phyloP scores from a whole-genome alignment of 2,888 invertebrate species.

The Agriotes lineatus region DNA sequence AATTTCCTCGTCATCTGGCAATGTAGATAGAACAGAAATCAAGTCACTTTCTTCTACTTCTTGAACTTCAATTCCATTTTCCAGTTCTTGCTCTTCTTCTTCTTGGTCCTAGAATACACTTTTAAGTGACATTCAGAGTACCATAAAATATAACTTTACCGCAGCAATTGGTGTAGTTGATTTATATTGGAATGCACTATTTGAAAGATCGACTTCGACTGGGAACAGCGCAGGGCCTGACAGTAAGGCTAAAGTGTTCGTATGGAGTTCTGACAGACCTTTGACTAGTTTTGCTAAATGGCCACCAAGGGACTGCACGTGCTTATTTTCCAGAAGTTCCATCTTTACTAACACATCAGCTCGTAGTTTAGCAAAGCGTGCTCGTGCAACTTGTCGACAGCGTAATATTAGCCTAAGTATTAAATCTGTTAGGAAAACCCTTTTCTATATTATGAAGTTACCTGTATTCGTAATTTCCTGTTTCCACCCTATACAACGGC shows the following conservation, averaged over 20 bases:
- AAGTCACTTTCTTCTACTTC: constrained; percentile 46
- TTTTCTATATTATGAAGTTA: constrained; percentile 50
- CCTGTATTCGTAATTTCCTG: constrained; percentile 99
- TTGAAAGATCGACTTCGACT: constrained; percentile 94
- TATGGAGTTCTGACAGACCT: constrained; percentile 75
- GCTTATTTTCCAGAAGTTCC: constrained; percentile 97
- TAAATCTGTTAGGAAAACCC: not conserved
- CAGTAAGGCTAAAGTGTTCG: constrained; percentile 81
- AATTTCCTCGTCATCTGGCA: constrained; percentile 27
- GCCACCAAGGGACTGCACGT: constrained; percentile 94
- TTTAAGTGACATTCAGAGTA: too few relatives aligned
- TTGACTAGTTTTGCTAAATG: constrained; percentile 87
- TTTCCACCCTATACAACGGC: constrained; percentile 96
- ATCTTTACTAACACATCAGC: constrained; percentile 97
- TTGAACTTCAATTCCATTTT: constrained; percentile 63
- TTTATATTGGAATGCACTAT: constrained; percentile 93
- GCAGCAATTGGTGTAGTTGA: constrained; percentile 69
- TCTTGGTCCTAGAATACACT: constrained; percentile 66
- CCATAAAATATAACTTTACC: too few relatives aligned
- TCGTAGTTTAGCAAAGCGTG: constrained; percentile 84
- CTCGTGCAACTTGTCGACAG: constrained; percentile 94
- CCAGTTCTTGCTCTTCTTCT: constrained; percentile 69
- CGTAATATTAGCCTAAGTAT: constrained; percentile 87
- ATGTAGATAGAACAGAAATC: constrained; percentile 33
- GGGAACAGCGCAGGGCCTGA: constrained; percentile 88